Evolutionary conservation across 1,140 invertebrate species (phyloP).

Genomic region (Limonius californicus): DNA sequence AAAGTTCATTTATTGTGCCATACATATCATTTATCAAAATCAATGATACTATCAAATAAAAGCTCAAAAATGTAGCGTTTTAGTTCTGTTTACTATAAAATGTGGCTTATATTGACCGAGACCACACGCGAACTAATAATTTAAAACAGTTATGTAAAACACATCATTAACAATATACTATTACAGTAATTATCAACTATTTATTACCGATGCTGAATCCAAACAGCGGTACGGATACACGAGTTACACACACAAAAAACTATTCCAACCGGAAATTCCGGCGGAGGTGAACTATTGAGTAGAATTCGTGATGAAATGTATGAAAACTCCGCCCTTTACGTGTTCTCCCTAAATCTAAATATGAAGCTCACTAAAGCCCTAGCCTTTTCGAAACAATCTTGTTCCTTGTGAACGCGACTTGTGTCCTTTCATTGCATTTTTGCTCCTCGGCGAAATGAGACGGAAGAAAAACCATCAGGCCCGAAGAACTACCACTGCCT

Average conservation of each 20-base stretch:
- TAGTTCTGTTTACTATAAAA: background rate
- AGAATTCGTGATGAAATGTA: background rate
- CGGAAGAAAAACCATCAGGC: background rate
- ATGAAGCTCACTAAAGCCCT: constrained; percentile 1
- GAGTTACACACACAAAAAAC: too few species aligned
- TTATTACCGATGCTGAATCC: background rate
- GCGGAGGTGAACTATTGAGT: background rate
- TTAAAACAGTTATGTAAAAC: background rate
- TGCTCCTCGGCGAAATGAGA: background rate
- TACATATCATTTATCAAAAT: background rate
- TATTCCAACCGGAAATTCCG: background rate
- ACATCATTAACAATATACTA: background rate
- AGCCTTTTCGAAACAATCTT: background rate
- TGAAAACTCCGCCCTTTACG: constrained; percentile 3
- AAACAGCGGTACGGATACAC: too few species aligned
- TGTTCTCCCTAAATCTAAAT: constrained; percentile 9
- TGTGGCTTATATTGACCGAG: too few species aligned
- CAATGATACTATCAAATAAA: background rate
- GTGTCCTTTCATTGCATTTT: background rate
- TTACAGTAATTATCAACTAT: background rate
- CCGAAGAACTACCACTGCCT: background rate
- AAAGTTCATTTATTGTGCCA: too few species aligned
- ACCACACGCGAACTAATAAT: background rate
- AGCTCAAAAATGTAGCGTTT: background rate
- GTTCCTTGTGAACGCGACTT: background rate